Base-by-base conservation (phyloP, 2,888 invertebrate species). In the Cerastoderma edule region DNA sequence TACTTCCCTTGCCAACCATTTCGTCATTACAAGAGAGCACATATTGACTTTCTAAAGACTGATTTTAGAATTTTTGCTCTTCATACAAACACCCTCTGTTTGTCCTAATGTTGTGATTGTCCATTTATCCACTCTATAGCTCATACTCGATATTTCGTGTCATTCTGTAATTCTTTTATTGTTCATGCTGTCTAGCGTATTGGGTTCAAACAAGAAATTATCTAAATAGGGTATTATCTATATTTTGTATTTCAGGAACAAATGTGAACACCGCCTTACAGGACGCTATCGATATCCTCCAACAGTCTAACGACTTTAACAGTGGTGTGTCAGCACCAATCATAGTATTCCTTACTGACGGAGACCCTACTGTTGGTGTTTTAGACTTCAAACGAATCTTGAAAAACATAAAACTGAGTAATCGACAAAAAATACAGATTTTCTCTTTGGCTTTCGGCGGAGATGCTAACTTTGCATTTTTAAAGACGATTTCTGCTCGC, bases 381-480 rank as follows among this genome's bases (percentile, higher is more conserved):
- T 89, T 86, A 0, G 86, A 90, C 46, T 83, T 88, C 2, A 74
- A 80, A 0, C 78, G 83, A 67, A 93, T 93, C 22, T 76, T 89
- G 5, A 73, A 78, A 16, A 85, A 86, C 30, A 82, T 91, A 2
- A 80, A 78, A 32, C 48, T 44, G 0, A 53, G 46, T 22, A 88
- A 88, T 57, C 80, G 75, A 5, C 75, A 83, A 0, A 77, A 73
- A 5, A 82, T 86, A 19, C 83, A 89, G 6, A 94, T 96, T 73
- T 96, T 95, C 90, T 94, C 95, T 1, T 93, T 96, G 35, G 95
- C 95, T 22, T 96, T 96, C 88, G 96, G 96, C 0, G 94, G 94
- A 75, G 95, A 95, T 72, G 95, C 96, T 0, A 95, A 96, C 91
- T 94, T 95, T 84, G 93, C 94, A 27, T 95, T 96, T 91, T 92